Percentiles rank a stretch among this genome's conserved stretches.
phyloP scores from a whole-genome alignment of 2,797 vertebrate species.

The Enteromius argenteus region DNA sequence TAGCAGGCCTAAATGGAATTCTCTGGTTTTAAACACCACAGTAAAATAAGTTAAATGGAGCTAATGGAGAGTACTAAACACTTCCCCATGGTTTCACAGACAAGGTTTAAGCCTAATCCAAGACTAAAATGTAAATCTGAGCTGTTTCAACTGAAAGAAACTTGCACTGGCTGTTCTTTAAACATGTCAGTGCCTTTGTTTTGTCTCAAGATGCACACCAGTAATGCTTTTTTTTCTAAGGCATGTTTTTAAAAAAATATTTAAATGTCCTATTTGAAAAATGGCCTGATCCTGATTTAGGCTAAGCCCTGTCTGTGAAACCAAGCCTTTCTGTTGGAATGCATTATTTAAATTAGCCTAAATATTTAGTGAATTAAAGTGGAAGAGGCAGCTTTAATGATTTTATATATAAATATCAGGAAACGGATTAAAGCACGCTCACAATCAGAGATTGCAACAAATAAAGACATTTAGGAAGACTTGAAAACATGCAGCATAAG shows the following conservation, averaged over 20 bases:
- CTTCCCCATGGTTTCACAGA: background rate
- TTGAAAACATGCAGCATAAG: background rate
- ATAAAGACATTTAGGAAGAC: background rate
- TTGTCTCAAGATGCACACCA: too few relatives aligned
- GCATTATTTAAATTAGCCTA: background rate
- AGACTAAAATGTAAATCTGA: too few relatives aligned
- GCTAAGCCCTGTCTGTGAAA: too few relatives aligned
- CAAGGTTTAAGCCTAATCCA: too few relatives aligned
- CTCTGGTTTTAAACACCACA: background rate
- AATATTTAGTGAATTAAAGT: background rate
- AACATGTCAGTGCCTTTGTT: too few relatives aligned
- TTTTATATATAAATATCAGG: background rate
- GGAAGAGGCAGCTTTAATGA: background rate
- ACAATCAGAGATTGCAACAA: background rate
- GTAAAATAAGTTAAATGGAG: background rate
- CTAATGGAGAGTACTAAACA: background rate
- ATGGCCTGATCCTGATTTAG: too few relatives aligned
- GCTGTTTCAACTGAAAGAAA: too few relatives aligned
- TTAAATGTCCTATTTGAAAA: too few relatives aligned
- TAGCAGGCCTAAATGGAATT: background rate
- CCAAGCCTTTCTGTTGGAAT: background rate
- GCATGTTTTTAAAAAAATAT: too few relatives aligned
- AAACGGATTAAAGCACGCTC: background rate
- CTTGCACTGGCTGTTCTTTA: too few relatives aligned
- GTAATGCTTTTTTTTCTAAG: too few relatives aligned